Base-by-base conservation (phyloP, 2,888 invertebrate genomes). In the Lumbricus terrestris region DNA sequence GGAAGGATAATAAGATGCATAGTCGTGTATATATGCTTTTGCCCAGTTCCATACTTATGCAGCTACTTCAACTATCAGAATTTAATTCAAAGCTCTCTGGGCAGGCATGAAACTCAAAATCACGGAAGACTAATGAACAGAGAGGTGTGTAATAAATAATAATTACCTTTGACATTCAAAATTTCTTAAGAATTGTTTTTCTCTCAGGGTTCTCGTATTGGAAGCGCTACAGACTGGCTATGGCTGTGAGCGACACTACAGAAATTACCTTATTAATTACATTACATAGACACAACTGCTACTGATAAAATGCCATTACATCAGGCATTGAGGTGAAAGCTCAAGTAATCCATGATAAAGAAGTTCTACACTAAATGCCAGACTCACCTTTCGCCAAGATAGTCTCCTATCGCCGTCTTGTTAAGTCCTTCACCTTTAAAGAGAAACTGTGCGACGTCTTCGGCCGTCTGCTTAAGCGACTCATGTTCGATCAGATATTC, bases 341-440 rank as follows among this genome's bases (percentile, higher is more conserved):
- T n/a, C 13, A 69, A 5, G 13, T 69, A 69, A n/a, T n/a, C 69
- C 29, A 69, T 69, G n/a, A 69, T n/a, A 69, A 29, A 69, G 69
- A n/a, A 69, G 69, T n/a, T 47, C 0, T 20, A 47, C 8, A 11
- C 69, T n/a, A 69, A 69, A 69, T n/a, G 69, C 29, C n/a, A 69
- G 69, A n/a, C 88, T 42, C 5, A 88, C 88, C 88, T 88, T n/a
- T 88, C 88, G 91, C 99, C 99, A 90, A 99, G 96, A 96, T 99
- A 99, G 96, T 99, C 98, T 88, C 99, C 99, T 94, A 99, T 99
- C 93, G 99, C 98, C 35, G 99, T 98, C 96, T 99, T 99, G 95
- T 98, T 99, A 88, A 99, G 96, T 37, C 99, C 99, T 95, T 99
- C 99, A 93, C 98, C 99, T 95, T 98, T 98, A 91, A 90, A 92